Evolutionary conservation across 2,797 vertebrate genomes (phyloP).

Genomic region (Balearica regulorum): DNA sequence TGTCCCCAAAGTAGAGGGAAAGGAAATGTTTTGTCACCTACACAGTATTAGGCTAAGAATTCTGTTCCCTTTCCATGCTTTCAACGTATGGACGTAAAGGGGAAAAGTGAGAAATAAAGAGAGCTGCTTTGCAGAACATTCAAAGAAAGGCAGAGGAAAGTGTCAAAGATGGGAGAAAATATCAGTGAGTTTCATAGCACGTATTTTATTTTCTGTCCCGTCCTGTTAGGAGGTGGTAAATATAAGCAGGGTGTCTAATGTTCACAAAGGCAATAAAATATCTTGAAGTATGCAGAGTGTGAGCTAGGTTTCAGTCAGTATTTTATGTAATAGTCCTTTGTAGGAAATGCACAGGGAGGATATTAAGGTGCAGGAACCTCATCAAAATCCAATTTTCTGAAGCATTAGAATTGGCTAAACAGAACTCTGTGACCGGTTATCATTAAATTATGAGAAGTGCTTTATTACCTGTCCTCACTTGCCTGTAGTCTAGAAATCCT

Average conservation of each 20-base stretch:
- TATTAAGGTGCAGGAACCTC: conserved; percentile 54
- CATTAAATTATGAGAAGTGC: conserved; percentile 42
- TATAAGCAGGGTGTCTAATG: not conserved
- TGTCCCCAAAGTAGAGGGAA: not conserved
- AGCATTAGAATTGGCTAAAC: conserved; percentile 55
- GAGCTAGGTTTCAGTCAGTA: not conserved
- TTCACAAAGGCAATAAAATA: not conserved
- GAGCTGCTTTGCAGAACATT: not conserved
- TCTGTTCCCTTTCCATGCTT: not conserved
- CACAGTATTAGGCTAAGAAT: not conserved
- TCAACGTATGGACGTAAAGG: not conserved
- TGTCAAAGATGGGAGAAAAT: not conserved
- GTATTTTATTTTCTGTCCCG: not conserved
- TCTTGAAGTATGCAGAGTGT: not conserved
- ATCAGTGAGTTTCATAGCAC: not conserved
- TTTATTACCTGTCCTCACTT: conserved; percentile 38
- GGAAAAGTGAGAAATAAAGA: not conserved
- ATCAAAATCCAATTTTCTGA: conserved; percentile 68
- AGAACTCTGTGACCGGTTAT: conserved; percentile 16
- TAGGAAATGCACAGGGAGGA: conserved; percentile 7
- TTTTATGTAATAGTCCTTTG: not conserved
- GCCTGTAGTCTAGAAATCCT: conserved; percentile 30
- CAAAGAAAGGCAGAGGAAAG: not conserved
- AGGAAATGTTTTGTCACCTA: not conserved
- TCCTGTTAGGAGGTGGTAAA: not conserved